Evolutionary conservation across 2,888 invertebrate genomes (phyloP).

Genomic region (Pedicia rivosa): DNA sequence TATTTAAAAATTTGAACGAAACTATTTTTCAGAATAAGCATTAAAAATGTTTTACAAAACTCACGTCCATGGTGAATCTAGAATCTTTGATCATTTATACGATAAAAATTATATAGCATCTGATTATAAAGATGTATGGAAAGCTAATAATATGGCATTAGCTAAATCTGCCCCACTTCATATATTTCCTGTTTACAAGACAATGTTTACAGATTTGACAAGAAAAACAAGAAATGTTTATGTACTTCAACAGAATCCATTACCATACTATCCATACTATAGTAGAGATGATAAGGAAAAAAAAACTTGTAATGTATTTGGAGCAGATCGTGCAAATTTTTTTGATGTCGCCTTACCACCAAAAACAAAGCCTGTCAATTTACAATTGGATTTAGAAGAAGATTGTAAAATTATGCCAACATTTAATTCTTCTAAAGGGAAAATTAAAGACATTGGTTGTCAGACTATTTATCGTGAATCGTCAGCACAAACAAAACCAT

Average conservation of each 20-base stretch:
- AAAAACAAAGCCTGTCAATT: neutral
- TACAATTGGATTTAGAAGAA: neutral
- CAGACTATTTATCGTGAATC: constrained; percentile 21
- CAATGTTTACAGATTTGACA: constrained; percentile 16
- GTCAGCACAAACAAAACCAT: constrained; percentile 26
- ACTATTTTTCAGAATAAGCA: too few relatives aligned
- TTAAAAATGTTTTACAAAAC: constrained; percentile 14
- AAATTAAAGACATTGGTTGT: constrained; percentile 8
- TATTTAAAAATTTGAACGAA: too few relatives aligned
- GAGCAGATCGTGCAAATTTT: constrained; percentile 18
- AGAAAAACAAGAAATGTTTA: constrained; percentile 10
- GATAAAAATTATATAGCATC: constrained; percentile 13
- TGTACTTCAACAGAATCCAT: constrained; percentile 10
- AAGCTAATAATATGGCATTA: constrained; percentile 11
- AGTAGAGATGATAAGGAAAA: neutral
- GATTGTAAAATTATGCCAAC: neutral
- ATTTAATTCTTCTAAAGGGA: neutral
- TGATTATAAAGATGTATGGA: constrained; percentile 11
- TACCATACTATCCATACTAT: constrained; percentile 10
- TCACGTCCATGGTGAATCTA: constrained; percentile 11
- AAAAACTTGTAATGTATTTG: constrained; percentile 12
- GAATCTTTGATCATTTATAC: constrained; percentile 15
- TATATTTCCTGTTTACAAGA: constrained; percentile 12
- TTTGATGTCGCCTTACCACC: constrained; percentile 12
- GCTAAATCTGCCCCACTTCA: constrained; percentile 12